Evolutionary conservation across 1,140 invertebrate species (phyloP).

Genomic region (Ericerus pela): DNA sequence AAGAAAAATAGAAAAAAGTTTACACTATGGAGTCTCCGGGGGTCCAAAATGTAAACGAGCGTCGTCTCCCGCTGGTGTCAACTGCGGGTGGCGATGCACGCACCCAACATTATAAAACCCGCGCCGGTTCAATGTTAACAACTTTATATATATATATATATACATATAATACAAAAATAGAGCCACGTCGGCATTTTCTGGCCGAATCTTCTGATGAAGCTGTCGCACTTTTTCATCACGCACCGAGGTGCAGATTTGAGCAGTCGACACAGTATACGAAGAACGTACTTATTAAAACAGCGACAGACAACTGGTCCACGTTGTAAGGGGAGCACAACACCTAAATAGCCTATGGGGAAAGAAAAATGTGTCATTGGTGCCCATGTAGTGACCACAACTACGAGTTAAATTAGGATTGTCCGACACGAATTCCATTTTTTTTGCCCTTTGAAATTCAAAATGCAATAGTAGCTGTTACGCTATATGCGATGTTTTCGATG

Average conservation of each 20-base stretch:
- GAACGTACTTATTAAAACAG: background rate
- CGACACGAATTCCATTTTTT: too few species aligned
- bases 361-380: background rate
- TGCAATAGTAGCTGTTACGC: too few species aligned
- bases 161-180: too few species aligned
- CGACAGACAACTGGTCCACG: background rate
- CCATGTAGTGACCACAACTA: too few species aligned
- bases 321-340: background rate
- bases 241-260: background rate
- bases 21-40: slow-evolving; percentile 2
- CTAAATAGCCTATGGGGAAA: background rate
- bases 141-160: too few species aligned
- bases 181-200: slow-evolving; percentile 3
- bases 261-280: background rate
- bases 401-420: too few species aligned
- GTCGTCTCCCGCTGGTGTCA: slow-evolving; percentile 11
- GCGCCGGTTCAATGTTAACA: slow-evolving; percentile 9
- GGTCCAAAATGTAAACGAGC: slow-evolving; percentile 4
- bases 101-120: slow-evolving; percentile 5
- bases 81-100: slow-evolving; percentile 8
- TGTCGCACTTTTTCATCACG: background rate
- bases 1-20: too few species aligned
- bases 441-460: too few species aligned
- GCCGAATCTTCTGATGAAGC: slow-evolving; percentile 2
- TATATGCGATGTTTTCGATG: too few species aligned